Evolutionary conservation across 2,113 vertebrate species (phyloP).

Genomic region (Chaetodon trifascialis): DNA sequence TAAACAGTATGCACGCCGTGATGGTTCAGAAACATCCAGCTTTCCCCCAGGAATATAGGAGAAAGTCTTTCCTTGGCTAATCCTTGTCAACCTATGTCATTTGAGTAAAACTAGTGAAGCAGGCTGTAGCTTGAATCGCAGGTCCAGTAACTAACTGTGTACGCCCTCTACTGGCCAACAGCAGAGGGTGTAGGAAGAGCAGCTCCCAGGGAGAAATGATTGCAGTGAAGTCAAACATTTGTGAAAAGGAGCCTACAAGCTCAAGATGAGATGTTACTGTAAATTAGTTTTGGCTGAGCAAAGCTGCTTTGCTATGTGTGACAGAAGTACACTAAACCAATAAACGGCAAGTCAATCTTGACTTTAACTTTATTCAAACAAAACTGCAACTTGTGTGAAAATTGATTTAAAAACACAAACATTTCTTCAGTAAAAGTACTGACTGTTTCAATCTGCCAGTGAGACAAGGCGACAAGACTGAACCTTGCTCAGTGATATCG

Average conservation of each 20-base stretch:
- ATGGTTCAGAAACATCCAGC: background rate
- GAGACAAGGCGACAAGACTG: background rate
- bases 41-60: too few species aligned
- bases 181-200: background rate
- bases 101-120: too few species aligned
- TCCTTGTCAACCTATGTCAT: background rate
- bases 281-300: background rate
- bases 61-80: background rate
- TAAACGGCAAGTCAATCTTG: too few species aligned
- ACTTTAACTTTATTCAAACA: too few species aligned
- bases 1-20: background rate
- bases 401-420: too few species aligned
- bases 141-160: background rate
- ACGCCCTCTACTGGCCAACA: background rate
- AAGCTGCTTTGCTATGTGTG: background rate
- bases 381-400: background rate
- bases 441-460: background rate
- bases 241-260: background rate
- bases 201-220: background rate
- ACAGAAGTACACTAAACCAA: background rate
- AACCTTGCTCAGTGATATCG: background rate
- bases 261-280: background rate
- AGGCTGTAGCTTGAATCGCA: background rate
- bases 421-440: background rate
- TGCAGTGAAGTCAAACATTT: background rate